These are phyloP conservation scores for Neostethus bicornis DNA, from an alignment of 2,797 vertebrate species.

Conservation along the genomic window DNA sequence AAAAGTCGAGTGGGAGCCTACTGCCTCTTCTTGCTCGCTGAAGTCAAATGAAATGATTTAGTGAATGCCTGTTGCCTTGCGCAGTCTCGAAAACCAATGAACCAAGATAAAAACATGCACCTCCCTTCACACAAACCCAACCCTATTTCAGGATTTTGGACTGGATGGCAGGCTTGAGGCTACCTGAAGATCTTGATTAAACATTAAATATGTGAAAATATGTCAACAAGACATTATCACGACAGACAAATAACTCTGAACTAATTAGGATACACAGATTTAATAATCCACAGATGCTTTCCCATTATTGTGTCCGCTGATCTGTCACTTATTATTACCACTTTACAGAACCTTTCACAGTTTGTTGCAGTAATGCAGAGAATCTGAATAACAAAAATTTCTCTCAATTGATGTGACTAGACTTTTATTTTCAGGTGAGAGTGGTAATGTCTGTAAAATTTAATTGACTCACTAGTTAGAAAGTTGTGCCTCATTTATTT, in stretches of 20 bases:
- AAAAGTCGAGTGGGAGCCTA: slow-evolving; percentile 22
- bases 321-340: background rate
- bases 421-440: background rate
- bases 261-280: background rate
- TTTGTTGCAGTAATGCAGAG: background rate
- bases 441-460: background rate
- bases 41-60: slow-evolving; percentile 53
- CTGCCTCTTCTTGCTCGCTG: slow-evolving; percentile 35
- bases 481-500: background rate
- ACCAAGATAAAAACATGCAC: slow-evolving; percentile 16
- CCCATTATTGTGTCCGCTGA: background rate
- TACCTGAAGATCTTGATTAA: slow-evolving; percentile 7
- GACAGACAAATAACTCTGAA: background rate
- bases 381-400: background rate
- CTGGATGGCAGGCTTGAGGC: background rate
- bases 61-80: slow-evolving; percentile 28
- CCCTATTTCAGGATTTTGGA: background rate
- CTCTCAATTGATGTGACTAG: background rate
- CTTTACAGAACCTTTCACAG: background rate
- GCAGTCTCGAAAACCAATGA: slow-evolving; percentile 3
- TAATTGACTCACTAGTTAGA: background rate
- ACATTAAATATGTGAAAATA: slow-evolving; percentile 1
- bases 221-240: background rate
- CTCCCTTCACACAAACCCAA: background rate
- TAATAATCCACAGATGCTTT: too few species aligned